Base-by-base conservation (phyloP, 2,113 vertebrate species). In the Lophura nycthemera region DNA sequence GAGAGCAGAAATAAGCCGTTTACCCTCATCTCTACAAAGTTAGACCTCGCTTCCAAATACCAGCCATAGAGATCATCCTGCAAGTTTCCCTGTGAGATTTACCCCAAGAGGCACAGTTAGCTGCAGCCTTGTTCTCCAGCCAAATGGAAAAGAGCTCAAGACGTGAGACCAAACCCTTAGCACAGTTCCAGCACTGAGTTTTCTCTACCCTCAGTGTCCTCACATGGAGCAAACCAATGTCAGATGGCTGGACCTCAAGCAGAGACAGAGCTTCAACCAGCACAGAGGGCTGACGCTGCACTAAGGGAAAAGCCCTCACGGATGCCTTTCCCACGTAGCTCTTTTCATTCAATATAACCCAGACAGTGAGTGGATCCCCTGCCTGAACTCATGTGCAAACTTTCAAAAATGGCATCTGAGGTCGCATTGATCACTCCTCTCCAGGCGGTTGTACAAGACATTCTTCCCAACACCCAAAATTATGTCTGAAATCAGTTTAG, bases 401-500 rank as follows among this genome's bases (percentile, higher is more conserved):
- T 81, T 84, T 57, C 79, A 83, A 88, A 92, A 83, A 88, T 84
- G 71, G 6, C 13, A 72, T 50, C 38, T 24, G 30, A 83, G 52
- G 15, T 67, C 78, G 57, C 89, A 69, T 70, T 88, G 83, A 96
- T 91, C 85, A 42, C 40, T 69, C 57, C 22, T 70, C 42, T 71
- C 75, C 66, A 43, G 67, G 92, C 32, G 0, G 69, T 71, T 87
- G 64, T 77, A 56, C 83, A 90, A 95, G 88, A 91, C 95, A 85
- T 95, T 96, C 90, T 86, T 95, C 40, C 38, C 87, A 90, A 85
- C 90, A 56, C 92, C 95, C 89, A 60, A 96, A 96, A 97, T 93
- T 89, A 94, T 88, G 87, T 92, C 95, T 96, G 86, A 92, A 96
- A 97, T 96, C 96, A 96, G 96, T 97, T 98, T 97, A 97, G 96